These are phyloP conservation scores for Hypselothyrea guttata DNA, from an alignment of 2,888 invertebrate species.

Conservation along the genomic window DNA sequence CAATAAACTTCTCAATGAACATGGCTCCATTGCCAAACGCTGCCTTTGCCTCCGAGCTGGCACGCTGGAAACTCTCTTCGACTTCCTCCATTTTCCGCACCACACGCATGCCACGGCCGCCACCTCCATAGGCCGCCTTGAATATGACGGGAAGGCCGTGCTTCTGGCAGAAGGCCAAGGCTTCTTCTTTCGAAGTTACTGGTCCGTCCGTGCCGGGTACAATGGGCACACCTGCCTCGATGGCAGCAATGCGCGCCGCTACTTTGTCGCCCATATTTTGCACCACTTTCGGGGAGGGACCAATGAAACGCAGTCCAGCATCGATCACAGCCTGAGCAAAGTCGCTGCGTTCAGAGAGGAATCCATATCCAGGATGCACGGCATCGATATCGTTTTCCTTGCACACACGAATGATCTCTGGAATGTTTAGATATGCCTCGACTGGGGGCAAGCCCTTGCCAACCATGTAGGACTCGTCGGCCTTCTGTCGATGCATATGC, in stretches of 20 bases:
- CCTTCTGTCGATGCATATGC: conserved; percentile 98
- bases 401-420: conserved; percentile 96
- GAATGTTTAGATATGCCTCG: conserved; percentile 97
- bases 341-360: conserved; percentile 85
- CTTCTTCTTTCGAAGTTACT: conserved; percentile 92
- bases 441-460: conserved; percentile 95
- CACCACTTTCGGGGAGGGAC: conserved; percentile 95
- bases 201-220: conserved; percentile 98
- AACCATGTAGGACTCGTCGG: conserved; percentile 98
- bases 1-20: conserved; percentile 99
- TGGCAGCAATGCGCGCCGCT: conserved; percentile 97
- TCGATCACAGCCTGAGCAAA: conserved; percentile 96
- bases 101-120: conserved; percentile 97
- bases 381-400: conserved; percentile 94
- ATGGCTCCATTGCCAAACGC: conserved; percentile 99
- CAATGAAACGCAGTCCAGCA: conserved; percentile 97
- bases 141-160: conserved; percentile 98
- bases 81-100: conserved; percentile 94
- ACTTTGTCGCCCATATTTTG: conserved; percentile 99
- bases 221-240: conserved; percentile 94
- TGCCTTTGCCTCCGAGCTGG: conserved; percentile 95
- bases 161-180: conserved; percentile 91
- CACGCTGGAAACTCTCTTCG: conserved; percentile 93
- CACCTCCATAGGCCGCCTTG: conserved; percentile 99
- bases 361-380: conserved; percentile 81